Conservation (phyloP, 2,888 invertebrate genomes). For the Iphiclides podalirius region DNA sequence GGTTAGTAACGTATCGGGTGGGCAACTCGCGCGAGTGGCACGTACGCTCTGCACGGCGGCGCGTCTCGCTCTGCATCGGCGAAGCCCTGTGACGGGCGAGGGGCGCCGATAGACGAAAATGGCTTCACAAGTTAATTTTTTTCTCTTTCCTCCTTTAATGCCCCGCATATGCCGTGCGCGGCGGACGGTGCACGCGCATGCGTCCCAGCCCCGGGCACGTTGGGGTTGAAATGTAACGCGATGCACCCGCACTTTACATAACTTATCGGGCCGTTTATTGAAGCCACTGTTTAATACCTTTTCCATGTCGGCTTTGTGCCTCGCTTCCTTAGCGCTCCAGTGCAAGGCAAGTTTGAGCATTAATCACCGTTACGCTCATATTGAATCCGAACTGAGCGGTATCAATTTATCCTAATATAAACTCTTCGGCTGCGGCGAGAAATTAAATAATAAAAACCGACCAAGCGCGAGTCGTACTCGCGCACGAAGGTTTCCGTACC, state of each 20-base stretch:
- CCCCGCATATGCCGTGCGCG: slow-evolving; percentile 78
- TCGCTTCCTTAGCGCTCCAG: slow-evolving; percentile 54
- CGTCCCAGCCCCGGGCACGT: slow-evolving; percentile 60
- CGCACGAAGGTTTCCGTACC: too few species aligned
- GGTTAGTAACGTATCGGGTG: slow-evolving; percentile 40
- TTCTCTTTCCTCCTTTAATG: slow-evolving; percentile 81
- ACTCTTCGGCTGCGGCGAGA: slow-evolving; percentile 1
- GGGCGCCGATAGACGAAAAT: slow-evolving; percentile 77
- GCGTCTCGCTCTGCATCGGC: slow-evolving; percentile 60
- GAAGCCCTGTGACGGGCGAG: slow-evolving; percentile 67
- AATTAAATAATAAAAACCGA: too few species aligned
- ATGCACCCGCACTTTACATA: slow-evolving; percentile 78
- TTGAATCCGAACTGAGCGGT: slow-evolving; percentile 29
- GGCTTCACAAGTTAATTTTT: slow-evolving; percentile 80
- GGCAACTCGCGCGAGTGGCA: slow-evolving; percentile 20
- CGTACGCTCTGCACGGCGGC: slow-evolving; percentile 54
- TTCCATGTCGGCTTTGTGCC: slow-evolving; percentile 71
- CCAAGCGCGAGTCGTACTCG: too few species aligned
- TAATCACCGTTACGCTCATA: slow-evolving; percentile 56
- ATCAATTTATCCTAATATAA: slow-evolving; percentile 27
- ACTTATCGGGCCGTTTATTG: slow-evolving; percentile 77
- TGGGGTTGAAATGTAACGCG: slow-evolving; percentile 75
- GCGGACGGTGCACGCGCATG: slow-evolving; percentile 72
- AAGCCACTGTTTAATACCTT: slow-evolving; percentile 75
- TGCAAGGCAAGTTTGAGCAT: slow-evolving; percentile 53